Conservation (phyloP, 2,888 invertebrate genomes). For the Agonopterix heracliana region DNA sequence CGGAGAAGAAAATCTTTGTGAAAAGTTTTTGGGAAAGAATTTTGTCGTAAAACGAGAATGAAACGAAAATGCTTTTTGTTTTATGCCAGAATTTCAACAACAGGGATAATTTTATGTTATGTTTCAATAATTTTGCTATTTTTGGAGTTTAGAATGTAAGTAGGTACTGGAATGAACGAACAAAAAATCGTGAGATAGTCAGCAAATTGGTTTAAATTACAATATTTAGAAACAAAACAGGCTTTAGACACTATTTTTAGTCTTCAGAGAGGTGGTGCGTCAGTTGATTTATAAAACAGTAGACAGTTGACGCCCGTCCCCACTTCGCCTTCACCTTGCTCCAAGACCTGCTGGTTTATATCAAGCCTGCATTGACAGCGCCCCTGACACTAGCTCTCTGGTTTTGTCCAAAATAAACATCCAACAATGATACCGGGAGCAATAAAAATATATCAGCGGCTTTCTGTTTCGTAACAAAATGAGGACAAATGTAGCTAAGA, state of each 20-base stretch:
- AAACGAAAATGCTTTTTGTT: no score
- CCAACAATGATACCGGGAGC: slow-evolving; percentile 31
- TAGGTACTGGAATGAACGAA: no score
- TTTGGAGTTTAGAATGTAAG: no score
- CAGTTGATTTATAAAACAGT: slow-evolving; percentile 55
- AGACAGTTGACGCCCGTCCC: slow-evolving; percentile 48
- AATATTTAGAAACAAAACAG: neutral
- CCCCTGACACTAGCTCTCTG: slow-evolving; percentile 56
- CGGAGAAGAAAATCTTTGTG: no score
- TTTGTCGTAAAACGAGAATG: no score
- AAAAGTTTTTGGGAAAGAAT: no score
- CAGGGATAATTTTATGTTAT: no score
- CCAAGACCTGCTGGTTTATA: slow-evolving; percentile 49
- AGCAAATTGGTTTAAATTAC: neutral
- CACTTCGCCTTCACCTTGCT: slow-evolving; percentile 68
- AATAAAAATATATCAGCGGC: slow-evolving; percentile 49
- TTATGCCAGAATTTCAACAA: no score
- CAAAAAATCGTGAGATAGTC: no score
- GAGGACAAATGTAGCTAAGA: neutral
- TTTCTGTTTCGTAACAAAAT: slow-evolving; percentile 17
- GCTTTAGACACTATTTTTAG: slow-evolving; percentile 17
- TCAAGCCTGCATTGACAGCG: slow-evolving; percentile 56
- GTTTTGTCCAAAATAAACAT: slow-evolving; percentile 58
- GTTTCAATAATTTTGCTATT: no score
- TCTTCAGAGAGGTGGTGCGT: slow-evolving; percentile 35